These are phyloP conservation scores for Baccha elongata DNA, from an alignment of 2,888 invertebrate species.

Conservation along the genomic window DNA sequence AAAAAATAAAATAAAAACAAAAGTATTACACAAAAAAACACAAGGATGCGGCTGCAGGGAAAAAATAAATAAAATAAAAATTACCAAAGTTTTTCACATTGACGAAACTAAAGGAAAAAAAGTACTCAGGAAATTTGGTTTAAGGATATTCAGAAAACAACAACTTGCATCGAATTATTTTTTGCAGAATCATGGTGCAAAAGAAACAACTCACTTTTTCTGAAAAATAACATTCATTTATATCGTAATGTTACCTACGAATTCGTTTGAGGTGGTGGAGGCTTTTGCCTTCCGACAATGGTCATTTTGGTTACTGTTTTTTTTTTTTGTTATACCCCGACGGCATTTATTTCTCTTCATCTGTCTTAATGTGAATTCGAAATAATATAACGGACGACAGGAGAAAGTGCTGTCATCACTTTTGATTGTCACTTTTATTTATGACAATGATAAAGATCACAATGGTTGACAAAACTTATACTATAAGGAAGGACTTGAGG, in stretches of 20 bases:
- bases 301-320: constrained; percentile 18
- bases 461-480: too few species aligned
- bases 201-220: background rate
- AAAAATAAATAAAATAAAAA: constrained; percentile 1
- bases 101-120: constrained; percentile 50
- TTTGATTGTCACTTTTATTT: too few species aligned
- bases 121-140: constrained; percentile 57
- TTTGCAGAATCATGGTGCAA: background rate
- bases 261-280: constrained; percentile 16
- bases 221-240: constrained; percentile 62
- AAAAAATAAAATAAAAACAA: background rate
- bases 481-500: too few species aligned
- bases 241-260: constrained; percentile 39
- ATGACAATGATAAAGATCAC: too few species aligned
- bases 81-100: background rate
- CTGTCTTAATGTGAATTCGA: constrained; percentile 16
- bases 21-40: constrained; percentile 3
- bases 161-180: constrained; percentile 13
- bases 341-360: constrained; percentile 20
- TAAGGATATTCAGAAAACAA: constrained; percentile 26
- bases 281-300: constrained; percentile 1
- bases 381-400: background rate
- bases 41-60: constrained; percentile 9
- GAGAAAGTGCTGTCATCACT: constrained; percentile 23
- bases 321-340: background rate